Evolutionary conservation across 2,888 invertebrate genomes (phyloP).

Genomic region (Laothoe populi): DNA sequence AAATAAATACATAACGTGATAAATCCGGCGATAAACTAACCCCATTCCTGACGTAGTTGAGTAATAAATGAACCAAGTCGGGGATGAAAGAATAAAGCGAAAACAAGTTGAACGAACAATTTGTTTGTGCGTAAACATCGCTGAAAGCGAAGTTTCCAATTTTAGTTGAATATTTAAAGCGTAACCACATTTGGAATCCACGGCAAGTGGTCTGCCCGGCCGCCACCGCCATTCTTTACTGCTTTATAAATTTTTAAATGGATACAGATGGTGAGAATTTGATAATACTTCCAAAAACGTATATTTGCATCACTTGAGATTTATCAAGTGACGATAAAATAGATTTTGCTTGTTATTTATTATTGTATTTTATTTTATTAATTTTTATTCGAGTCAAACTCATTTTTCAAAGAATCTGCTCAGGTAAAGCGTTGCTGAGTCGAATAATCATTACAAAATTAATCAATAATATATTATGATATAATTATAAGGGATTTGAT

Average conservation of each 20-base stretch:
- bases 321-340: no score
- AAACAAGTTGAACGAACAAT: constrained; percentile 19
- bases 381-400: no score
- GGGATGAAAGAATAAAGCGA: background rate
- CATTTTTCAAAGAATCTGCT: no score
- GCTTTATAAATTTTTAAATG: constrained; percentile 13
- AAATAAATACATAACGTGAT: background rate
- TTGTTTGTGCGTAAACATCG: constrained; percentile 19
- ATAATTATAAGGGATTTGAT: no score
- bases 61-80: constrained; percentile 6
- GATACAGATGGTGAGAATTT: constrained; percentile 5
- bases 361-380: no score
- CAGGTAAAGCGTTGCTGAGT: no score
- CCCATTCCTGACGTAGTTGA: background rate
- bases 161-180: constrained; percentile 20
- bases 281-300: background rate
- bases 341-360: no score
- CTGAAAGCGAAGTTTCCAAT: constrained; percentile 20
- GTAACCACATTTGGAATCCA: constrained; percentile 22
- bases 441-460: no score
- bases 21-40: background rate
- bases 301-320: no score
- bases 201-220: constrained; percentile 13
- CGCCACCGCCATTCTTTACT: constrained; percentile 7
- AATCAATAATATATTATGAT: no score